phyloP scores from a whole-genome alignment of 2,113 vertebrate species.

The Verasper variegatus region DNA sequence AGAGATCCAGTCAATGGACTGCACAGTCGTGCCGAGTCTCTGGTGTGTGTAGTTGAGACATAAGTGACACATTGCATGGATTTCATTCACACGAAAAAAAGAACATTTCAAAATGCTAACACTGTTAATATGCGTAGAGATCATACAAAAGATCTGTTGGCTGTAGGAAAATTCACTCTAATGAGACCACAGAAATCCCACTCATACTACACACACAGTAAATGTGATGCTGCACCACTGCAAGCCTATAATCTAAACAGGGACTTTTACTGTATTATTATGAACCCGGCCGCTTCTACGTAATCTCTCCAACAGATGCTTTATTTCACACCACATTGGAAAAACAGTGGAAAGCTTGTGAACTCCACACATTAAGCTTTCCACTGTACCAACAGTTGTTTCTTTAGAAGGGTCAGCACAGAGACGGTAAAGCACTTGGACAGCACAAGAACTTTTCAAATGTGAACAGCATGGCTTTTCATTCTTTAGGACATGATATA shows the following conservation, averaged over 20 bases:
- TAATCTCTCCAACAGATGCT: constrained; percentile 31
- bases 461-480: background rate
- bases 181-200: constrained; percentile 15
- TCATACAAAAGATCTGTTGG: background rate
- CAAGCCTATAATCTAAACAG: constrained; percentile 35
- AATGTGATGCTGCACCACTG: background rate
- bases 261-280: constrained; percentile 24
- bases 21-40: background rate
- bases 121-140: background rate
- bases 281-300: constrained; percentile 15
- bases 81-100: constrained; percentile 11
- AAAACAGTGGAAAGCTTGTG: constrained; percentile 15
- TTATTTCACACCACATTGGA: constrained; percentile 28
- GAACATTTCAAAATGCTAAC: background rate
- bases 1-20: background rate
- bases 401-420: background rate
- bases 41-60: background rate
- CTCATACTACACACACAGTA: background rate
- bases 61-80: constrained; percentile 1
- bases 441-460: background rate
- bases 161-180: background rate
- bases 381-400: too few relatives aligned
- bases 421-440: background rate
- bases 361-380: constrained; percentile 1
- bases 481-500: background rate